Evolutionary conservation across 2,113 vertebrate species (phyloP).

Genomic region (Notothenia coriiceps): DNA sequence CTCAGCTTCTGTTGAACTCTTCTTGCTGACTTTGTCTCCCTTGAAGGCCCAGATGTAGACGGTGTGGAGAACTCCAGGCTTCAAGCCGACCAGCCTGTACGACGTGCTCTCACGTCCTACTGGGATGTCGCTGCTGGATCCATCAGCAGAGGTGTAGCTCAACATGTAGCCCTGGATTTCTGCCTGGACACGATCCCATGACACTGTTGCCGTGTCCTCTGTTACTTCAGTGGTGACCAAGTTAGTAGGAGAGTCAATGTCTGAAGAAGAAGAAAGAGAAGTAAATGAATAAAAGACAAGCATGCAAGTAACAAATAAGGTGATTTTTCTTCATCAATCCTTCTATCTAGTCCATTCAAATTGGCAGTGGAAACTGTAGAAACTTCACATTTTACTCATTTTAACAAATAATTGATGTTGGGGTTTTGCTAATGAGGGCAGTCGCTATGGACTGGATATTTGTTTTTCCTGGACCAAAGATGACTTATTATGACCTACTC

Average conservation of each 20-base stretch:
- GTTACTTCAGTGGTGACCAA: conserved; percentile 80
- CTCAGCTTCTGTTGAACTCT: conserved; percentile 76
- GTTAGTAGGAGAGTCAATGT: conserved; percentile 79
- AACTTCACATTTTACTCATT: no score
- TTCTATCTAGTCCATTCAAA: background rate
- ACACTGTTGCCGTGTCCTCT: conserved; percentile 82
- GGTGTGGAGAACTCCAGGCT: conserved; percentile 85
- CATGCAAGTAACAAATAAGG: background rate
- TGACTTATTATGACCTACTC: no score
- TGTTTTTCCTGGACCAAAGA: no score
- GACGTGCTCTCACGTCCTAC: conserved; percentile 80
- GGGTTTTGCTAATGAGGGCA: no score
- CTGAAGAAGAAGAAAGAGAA: conserved; percentile 46
- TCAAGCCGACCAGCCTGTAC: conserved; percentile 81
- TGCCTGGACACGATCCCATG: conserved; percentile 84
- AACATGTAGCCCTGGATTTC: conserved; percentile 86
- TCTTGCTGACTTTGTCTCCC: conserved; percentile 83
- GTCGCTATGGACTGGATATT: no score
- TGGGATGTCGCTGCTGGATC: conserved; percentile 78
- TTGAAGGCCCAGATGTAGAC: conserved; percentile 86
- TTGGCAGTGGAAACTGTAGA: background rate
- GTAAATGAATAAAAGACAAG: background rate
- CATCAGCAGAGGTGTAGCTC: conserved; percentile 83
- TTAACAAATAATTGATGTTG: no score
- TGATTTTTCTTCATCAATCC: background rate